phyloP scores from a whole-genome alignment of 2,888 invertebrate species.

The Nomada ferruginata region DNA sequence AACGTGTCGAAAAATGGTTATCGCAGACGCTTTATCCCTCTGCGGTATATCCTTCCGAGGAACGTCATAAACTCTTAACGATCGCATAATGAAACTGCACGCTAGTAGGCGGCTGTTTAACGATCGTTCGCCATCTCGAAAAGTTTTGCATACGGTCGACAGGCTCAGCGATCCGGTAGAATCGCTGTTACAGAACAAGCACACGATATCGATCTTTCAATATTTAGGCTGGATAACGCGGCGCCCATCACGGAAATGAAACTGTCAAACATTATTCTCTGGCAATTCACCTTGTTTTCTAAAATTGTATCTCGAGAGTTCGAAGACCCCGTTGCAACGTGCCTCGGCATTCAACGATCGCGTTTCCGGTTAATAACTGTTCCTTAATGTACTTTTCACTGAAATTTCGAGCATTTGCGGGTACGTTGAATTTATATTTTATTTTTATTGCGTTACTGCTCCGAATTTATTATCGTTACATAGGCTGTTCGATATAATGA shows the following conservation, averaged over 20 bases:
- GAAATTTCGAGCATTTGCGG: neutral
- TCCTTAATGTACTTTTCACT: neutral
- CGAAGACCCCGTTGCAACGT: neutral
- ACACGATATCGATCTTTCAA: slow-evolving; percentile 21
- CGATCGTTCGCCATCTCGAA: slow-evolving; percentile 62
- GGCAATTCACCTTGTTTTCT: slow-evolving; percentile 12
- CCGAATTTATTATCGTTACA: no score
- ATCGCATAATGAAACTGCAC: slow-evolving; percentile 69
- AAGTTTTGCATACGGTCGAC: slow-evolving; percentile 41
- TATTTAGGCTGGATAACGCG: slow-evolving; percentile 3
- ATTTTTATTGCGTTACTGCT: no score
- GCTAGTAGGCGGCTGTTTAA: slow-evolving; percentile 47
- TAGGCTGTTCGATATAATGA: no score
- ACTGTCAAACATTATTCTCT: slow-evolving; percentile 7
- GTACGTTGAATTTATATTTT: neutral
- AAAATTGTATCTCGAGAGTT: slow-evolving; percentile 8
- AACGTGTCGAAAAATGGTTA: slow-evolving; percentile 51
- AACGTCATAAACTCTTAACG: slow-evolving; percentile 72
- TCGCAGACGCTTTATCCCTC: slow-evolving; percentile 47
- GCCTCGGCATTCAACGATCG: neutral
- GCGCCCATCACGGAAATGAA: slow-evolving; percentile 10
- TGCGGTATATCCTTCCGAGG: slow-evolving; percentile 35
- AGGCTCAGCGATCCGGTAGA: slow-evolving; percentile 30
- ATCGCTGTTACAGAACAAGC: slow-evolving; percentile 19
- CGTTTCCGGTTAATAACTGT: slow-evolving; percentile 16